Percentiles rank a stretch among this genome's conserved stretches.
These are phyloP conservation scores for Nannoperca obscura DNA, from an alignment of 2,797 vertebrate genomes.

Conservation along the genomic window DNA sequence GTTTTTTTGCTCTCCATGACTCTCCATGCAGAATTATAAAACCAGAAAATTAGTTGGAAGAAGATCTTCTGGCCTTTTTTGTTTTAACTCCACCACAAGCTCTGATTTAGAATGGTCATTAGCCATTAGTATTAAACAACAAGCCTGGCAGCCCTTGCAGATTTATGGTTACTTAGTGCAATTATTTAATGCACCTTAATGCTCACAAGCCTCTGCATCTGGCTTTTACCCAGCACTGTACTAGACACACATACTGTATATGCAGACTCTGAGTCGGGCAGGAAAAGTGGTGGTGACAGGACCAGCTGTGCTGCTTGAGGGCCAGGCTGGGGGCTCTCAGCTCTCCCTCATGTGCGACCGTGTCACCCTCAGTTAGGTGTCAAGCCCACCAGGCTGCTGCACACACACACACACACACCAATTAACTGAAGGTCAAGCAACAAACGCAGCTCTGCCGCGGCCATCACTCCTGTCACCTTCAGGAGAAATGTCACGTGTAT, in stretches of 20 bases:
- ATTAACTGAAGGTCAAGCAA: slow-evolving; percentile 73
- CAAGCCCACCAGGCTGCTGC: slow-evolving; percentile 58
- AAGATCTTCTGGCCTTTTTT: background rate
- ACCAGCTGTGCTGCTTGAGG: slow-evolving; percentile 57
- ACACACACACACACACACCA: slow-evolving; percentile 27
- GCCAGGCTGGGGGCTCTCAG: slow-evolving; percentile 33
- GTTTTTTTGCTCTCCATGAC: no score
- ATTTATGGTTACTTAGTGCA: slow-evolving; percentile 22
- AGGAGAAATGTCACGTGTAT: slow-evolving; percentile 72
- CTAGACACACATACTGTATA: slow-evolving; percentile 22
- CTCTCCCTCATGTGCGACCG: slow-evolving; percentile 46
- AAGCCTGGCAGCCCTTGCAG: slow-evolving; percentile 25
- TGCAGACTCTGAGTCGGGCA: slow-evolving; percentile 7
- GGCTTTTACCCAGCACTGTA: slow-evolving; percentile 30
- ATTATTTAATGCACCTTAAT: slow-evolving; percentile 56
- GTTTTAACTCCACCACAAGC: background rate
- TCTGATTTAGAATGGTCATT: background rate
- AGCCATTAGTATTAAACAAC: background rate
- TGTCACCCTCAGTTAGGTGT: slow-evolving; percentile 74
- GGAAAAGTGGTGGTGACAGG: slow-evolving; percentile 66
- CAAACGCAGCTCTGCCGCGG: slow-evolving; percentile 33
- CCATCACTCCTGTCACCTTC: no score
- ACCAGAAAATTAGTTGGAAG: background rate
- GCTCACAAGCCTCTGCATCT: slow-evolving; percentile 39
- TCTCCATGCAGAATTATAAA: background rate